phyloP scores from a whole-genome alignment of 2,113 vertebrate species.

The Mastomys natalensis region DNA sequence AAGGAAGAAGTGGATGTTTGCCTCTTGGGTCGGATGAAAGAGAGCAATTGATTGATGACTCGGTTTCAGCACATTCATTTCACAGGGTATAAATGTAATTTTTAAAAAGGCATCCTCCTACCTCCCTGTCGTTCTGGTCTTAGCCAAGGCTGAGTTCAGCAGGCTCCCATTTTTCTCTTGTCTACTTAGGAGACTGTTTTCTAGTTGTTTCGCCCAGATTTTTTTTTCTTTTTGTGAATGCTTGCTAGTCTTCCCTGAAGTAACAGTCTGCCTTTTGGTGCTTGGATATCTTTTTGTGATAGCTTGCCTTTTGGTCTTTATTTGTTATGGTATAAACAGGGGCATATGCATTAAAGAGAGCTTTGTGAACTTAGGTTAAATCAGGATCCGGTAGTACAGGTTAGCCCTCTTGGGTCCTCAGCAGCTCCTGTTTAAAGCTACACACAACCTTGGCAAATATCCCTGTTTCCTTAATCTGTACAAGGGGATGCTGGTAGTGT shows the following conservation, averaged over 20 bases:
- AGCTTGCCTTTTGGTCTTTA: not conserved
- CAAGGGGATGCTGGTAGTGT: not conserved
- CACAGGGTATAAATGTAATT: not conserved
- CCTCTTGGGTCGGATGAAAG: not conserved
- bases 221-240: not conserved
- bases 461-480: not conserved
- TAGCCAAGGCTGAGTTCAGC: not conserved
- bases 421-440: not conserved
- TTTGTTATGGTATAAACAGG: not conserved
- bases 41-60: slow-evolving; percentile 7
- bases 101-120: slow-evolving; percentile 1
- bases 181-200: not conserved
- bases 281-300: not conserved
- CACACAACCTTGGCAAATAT: not conserved
- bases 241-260: not conserved
- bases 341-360: not conserved
- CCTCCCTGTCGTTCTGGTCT: not conserved
- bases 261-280: not conserved
- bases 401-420: not conserved
- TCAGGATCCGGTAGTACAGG: not conserved
- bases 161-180: not conserved
- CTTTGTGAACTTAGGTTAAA: not conserved
- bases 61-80: slow-evolving; percentile 17
- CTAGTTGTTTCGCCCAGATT: not conserved
- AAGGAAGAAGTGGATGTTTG: not conserved